phyloP scores from a whole-genome alignment of 2,113 vertebrate species.

The Hirundichthys speculiger region DNA sequence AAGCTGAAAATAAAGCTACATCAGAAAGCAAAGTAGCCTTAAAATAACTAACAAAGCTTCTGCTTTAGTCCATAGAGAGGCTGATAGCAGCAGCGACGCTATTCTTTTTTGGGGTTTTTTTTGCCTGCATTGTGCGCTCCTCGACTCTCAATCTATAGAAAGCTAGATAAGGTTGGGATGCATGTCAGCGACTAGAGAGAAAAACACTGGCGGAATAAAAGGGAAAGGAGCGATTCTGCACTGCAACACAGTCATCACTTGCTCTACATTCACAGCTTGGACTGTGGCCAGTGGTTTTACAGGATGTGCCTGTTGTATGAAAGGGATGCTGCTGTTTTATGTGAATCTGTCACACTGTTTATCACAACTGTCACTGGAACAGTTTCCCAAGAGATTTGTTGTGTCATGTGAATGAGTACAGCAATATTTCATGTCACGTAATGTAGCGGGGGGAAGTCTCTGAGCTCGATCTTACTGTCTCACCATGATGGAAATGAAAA shows the following conservation, averaged over 20 bases:
- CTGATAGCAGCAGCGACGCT: constrained; percentile 13
- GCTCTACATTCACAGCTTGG: constrained; percentile 42
- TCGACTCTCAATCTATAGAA: constrained; percentile 12
- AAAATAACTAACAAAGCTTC: no score
- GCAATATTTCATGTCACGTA: constrained; percentile 57
- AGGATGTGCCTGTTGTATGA: constrained; percentile 55
- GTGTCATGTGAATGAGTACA: constrained; percentile 51
- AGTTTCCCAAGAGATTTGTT: constrained; percentile 68
- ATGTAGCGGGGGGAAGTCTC: constrained; percentile 4
- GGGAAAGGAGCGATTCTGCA: background rate
- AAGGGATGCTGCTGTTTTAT: constrained; percentile 67
- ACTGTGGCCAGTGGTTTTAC: constrained; percentile 58
- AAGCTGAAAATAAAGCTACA: no score
- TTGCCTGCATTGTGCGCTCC: constrained; percentile 42
- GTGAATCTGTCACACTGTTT: constrained; percentile 75
- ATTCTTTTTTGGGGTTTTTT: constrained; percentile 12
- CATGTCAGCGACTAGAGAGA: constrained; percentile 33
- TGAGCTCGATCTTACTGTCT: no score
- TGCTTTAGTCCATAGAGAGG: no score
- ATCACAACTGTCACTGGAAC: constrained; percentile 61
- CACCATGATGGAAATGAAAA: constrained; percentile 35
- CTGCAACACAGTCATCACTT: constrained; percentile 38
- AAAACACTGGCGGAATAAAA: constrained; percentile 29
- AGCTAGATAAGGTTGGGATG: constrained; percentile 18
- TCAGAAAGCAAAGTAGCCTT: no score